Evolutionary conservation across 2,797 vertebrate genomes (phyloP).

Genomic region (Ibycter americanus): DNA sequence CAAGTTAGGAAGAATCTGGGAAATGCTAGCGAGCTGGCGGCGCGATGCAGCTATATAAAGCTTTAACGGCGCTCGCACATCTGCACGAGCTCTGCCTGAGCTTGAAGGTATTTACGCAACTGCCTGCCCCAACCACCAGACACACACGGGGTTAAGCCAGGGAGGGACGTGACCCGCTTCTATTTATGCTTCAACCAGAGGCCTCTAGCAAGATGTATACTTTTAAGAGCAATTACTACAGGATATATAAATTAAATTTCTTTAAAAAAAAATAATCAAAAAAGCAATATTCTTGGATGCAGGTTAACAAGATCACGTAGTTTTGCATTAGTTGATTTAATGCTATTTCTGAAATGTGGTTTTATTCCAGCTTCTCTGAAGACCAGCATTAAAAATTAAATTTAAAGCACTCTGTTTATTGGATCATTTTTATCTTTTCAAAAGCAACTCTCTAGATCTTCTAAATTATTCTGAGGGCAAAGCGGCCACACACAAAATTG

Average conservation of each 20-base stretch:
- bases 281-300: background rate
- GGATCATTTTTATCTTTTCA: background rate
- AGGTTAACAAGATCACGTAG: background rate
- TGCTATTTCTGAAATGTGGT: background rate
- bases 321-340: background rate
- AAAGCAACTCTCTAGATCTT: background rate
- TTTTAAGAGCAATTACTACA: background rate
- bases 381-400: background rate
- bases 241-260: background rate
- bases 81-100: constrained; percentile 22
- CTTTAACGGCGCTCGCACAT: background rate
- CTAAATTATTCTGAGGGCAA: background rate
- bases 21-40: background rate
- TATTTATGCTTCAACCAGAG: background rate
- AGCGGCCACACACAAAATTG: background rate
- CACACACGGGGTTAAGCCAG: background rate
- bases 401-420: background rate
- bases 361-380: background rate
- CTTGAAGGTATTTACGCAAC: background rate
- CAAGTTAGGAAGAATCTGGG: constrained; percentile 61
- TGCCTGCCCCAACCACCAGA: background rate
- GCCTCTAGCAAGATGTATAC: background rate
- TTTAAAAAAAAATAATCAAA: background rate
- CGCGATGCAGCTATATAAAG: constrained; percentile 36
- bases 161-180: constrained; percentile 8